Percentiles rank a stretch among this genome's conserved stretches.
Conservation (phyloP, 2,888 invertebrate genomes). For the Torymus texanus region DNA sequence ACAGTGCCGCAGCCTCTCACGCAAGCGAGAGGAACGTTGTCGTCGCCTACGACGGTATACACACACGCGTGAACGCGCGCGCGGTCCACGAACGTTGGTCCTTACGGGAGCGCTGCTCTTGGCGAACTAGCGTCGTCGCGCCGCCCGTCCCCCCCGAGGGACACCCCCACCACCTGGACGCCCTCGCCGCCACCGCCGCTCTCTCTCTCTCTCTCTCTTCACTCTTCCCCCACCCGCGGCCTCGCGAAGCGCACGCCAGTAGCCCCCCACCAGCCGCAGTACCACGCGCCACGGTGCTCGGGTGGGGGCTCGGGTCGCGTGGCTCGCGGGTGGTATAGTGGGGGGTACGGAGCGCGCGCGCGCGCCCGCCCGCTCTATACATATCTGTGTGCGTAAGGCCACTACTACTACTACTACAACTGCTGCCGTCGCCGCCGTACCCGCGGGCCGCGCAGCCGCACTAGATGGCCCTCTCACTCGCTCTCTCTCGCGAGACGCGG, state of each 20-base stretch:
- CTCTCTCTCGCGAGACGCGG: neutral
- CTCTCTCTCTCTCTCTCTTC: conserved; percentile 33
- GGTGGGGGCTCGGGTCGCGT: conserved; percentile 57
- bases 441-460: conserved; percentile 49
- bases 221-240: conserved; percentile 17
- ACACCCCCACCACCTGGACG: conserved; percentile 66
- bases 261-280: conserved; percentile 36
- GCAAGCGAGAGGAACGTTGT: no score
- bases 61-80: conserved; percentile 10
- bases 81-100: conserved; percentile 55
- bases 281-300: conserved; percentile 44
- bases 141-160: conserved; percentile 57
- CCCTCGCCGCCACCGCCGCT: conserved; percentile 33
- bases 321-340: conserved; percentile 35
- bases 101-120: conserved; percentile 69
- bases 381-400: conserved; percentile 5
- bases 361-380: conserved; percentile 52
- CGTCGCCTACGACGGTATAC: neutral
- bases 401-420: conserved; percentile 18
- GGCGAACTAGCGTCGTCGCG: conserved; percentile 70
- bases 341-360: conserved; percentile 49
- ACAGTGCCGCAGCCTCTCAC: no score
- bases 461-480: conserved; percentile 20
- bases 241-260: conserved; percentile 27
- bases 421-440: conserved; percentile 8